Percentiles rank a stretch among this genome's conserved stretches.
phyloP scores from a whole-genome alignment of 2,113 vertebrate genomes.

The Entomyzon cyanotis region DNA sequence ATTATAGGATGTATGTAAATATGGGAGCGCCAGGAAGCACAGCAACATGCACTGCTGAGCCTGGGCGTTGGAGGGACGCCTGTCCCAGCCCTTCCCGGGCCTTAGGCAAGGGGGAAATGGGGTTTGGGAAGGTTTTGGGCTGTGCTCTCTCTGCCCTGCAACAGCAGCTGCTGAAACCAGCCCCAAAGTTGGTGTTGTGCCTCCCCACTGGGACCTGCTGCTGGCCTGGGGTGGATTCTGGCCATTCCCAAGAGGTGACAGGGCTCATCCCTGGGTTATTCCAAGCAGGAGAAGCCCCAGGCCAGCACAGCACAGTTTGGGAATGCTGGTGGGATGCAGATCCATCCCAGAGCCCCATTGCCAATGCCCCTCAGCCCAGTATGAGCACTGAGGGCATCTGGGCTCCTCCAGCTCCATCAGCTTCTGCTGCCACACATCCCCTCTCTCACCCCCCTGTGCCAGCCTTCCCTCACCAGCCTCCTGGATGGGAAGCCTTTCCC shows the following conservation, averaged over 20 bases:
- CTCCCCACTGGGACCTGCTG: accelerated
- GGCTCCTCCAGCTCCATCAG: not conserved
- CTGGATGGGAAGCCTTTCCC: accelerated
- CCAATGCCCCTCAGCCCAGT: accelerated
- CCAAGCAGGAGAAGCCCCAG: not conserved
- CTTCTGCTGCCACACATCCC: not conserved
- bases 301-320: not conserved
- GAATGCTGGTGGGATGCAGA: not conserved
- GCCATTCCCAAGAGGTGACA: accelerated
- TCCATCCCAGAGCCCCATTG: not conserved
- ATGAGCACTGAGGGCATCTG: accelerated
- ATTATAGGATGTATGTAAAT: conserved; percentile 85
- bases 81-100: not conserved
- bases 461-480: not conserved
- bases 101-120: not conserved
- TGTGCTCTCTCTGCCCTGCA: not conserved
- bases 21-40: conserved; percentile 71
- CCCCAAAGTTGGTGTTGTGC: accelerated
- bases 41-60: conserved; percentile 61
- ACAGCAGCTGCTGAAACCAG: accelerated
- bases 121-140: not conserved
- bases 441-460: not conserved
- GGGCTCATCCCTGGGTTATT: accelerated
- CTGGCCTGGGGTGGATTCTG: not conserved
- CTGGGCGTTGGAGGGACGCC: not conserved